Conservation (phyloP, 1,140 invertebrate genomes). For the Agraylea sexmaculata region DNA sequence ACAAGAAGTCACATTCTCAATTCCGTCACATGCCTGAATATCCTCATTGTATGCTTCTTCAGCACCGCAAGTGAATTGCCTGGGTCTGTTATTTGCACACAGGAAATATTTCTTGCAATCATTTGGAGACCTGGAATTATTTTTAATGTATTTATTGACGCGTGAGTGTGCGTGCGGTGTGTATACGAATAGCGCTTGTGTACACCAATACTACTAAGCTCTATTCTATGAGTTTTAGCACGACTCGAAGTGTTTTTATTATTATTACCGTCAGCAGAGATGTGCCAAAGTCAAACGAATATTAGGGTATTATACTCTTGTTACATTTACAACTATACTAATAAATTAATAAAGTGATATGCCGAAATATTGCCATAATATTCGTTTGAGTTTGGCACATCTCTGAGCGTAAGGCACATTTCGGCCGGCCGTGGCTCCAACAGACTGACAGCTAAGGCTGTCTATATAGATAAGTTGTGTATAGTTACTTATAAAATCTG, state of each 20-base stretch:
- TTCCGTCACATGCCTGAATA: constrained; percentile 60
- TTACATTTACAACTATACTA: neutral
- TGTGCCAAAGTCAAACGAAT: too few relatives aligned
- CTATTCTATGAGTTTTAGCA: neutral
- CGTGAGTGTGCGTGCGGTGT: constrained; percentile 10
- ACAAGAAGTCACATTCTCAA: constrained; percentile 67
- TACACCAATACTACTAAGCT: too few relatives aligned
- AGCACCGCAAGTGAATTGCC: constrained; percentile 57
- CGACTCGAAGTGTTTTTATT: neutral
- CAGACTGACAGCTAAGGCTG: neutral
- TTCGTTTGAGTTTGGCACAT: too few relatives aligned
- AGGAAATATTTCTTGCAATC: constrained; percentile 76
- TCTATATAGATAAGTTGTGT: constrained; percentile 1
- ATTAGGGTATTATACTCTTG: neutral
- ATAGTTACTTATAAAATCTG: constrained; percentile 42
- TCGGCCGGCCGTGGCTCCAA: neutral
- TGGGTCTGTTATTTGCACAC: constrained; percentile 62
- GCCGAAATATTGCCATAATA: too few relatives aligned
- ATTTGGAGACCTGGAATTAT: constrained; percentile 35
- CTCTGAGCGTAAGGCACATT: too few relatives aligned
- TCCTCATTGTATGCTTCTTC: constrained; percentile 71
- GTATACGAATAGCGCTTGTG: constrained; percentile 27
- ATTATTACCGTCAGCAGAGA: neutral
- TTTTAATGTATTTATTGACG: constrained; percentile 3
- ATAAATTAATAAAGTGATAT: neutral